phyloP scores from a whole-genome alignment of 2,113 vertebrate genomes.

The Euleptes europaea region DNA sequence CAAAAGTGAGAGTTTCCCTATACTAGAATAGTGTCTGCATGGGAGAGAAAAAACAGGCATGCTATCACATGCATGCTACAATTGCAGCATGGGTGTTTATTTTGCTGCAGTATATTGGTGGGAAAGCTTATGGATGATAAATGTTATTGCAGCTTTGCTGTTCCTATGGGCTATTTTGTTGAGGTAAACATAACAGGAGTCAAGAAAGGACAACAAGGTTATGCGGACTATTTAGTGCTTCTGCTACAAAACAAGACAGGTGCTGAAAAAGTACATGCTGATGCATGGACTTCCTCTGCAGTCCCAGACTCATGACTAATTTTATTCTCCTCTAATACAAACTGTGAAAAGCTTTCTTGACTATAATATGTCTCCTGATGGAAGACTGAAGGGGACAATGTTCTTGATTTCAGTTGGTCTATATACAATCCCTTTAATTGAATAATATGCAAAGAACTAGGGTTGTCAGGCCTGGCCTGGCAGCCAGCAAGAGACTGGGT shows the following conservation, averaged over 20 bases:
- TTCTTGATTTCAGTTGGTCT: neutral
- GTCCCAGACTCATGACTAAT: neutral
- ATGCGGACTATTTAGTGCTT: neutral
- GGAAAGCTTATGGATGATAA: neutral
- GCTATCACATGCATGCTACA: neutral
- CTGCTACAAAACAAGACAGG: neutral
- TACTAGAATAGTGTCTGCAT: no score
- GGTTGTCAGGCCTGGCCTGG: no score
- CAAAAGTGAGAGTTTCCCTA: neutral
- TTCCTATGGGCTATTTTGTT: neutral
- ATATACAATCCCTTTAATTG: neutral
- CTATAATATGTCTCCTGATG: neutral
- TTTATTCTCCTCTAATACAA: neutral
- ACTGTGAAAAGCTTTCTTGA: neutral
- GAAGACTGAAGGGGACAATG: neutral
- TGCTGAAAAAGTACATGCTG: slow-evolving; percentile 18
- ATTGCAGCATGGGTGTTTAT: neutral
- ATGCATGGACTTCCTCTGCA: slow-evolving; percentile 3
- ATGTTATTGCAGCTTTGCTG: neutral
- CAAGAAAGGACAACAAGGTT: no score
- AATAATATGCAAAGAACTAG: neutral
- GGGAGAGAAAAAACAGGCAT: neutral
- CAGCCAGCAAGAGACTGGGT: no score
- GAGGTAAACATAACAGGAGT: no score
- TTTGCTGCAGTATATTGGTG: neutral